These are phyloP conservation scores for Microvelia longipes DNA, from an alignment of 1,140 invertebrate species.

Conservation along the genomic window DNA sequence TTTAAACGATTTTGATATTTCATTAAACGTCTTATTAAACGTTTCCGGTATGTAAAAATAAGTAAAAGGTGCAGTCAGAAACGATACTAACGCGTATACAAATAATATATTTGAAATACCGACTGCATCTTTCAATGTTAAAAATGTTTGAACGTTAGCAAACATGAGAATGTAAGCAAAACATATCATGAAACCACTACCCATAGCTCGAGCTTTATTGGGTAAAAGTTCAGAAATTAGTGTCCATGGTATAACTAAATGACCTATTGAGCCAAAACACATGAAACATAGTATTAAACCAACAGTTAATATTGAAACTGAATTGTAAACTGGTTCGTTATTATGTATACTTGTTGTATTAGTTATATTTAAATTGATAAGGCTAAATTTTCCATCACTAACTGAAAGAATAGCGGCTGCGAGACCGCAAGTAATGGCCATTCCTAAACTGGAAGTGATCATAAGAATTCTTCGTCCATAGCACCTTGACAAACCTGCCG, in stretches of 20 bases:
- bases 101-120: conserved; percentile 41
- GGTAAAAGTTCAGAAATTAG: conserved; percentile 35
- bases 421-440: conserved; percentile 25
- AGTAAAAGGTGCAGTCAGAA: conserved; percentile 39
- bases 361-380: neutral
- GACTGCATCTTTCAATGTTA: conserved; percentile 33
- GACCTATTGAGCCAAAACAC: conserved; percentile 37
- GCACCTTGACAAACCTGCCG: conserved; percentile 35
- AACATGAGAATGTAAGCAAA: conserved; percentile 48
- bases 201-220: conserved; percentile 32
- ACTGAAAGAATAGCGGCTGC: conserved; percentile 3
- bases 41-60: conserved; percentile 55
- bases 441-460: conserved; percentile 37
- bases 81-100: conserved; percentile 41
- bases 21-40: conserved; percentile 43
- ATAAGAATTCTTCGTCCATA: conserved; percentile 35
- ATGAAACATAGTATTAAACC: conserved; percentile 35
- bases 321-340: neutral
- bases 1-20: conserved; percentile 27
- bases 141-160: conserved; percentile 44
- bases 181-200: conserved; percentile 39
- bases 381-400: neutral
- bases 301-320: conserved; percentile 25
- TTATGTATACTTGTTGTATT: neutral
- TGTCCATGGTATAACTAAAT: conserved; percentile 46